Evolutionary conservation across 2,888 invertebrate species (phyloP).

Genomic region (Eueremaeus valkanovi): DNA sequence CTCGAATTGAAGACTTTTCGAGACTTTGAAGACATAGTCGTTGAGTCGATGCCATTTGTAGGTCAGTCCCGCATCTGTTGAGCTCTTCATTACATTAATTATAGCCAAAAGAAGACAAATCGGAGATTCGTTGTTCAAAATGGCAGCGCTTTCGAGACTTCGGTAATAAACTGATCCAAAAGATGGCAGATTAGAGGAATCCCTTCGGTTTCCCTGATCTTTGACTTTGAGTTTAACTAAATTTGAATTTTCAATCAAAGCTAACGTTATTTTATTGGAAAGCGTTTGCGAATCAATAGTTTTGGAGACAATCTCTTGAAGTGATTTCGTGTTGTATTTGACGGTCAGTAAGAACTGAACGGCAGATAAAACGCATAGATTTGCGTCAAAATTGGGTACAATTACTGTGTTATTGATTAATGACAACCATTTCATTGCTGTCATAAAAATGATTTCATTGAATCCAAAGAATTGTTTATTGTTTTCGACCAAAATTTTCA

Average conservation of each 20-base stretch:
- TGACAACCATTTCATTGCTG: conserved; percentile 32
- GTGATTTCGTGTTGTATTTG: background rate
- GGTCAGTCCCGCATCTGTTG: background rate
- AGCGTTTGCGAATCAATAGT: background rate
- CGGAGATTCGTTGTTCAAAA: conserved; percentile 33
- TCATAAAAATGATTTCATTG: conserved; percentile 14
- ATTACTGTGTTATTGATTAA: conserved; percentile 26
- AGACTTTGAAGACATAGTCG: background rate
- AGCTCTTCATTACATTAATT: conserved; percentile 8
- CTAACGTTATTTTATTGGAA: background rate
- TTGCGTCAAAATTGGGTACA: conserved; percentile 37
- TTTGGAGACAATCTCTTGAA: background rate
- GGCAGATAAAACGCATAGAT: conserved; percentile 12
- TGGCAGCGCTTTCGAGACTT: background rate
- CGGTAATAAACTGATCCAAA: conserved; percentile 39
- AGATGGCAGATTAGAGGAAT: conserved; percentile 40
- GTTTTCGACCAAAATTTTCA: background rate
- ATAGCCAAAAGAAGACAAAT: conserved; percentile 34
- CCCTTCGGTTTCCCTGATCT: conserved; percentile 6
- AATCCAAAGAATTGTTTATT: conserved; percentile 1
- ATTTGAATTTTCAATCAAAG: conserved; percentile 35
- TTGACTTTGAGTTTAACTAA: conserved; percentile 4
- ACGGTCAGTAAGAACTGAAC: conserved; percentile 19
- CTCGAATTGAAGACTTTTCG: background rate
- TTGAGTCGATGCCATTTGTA: background rate